These are phyloP conservation scores for Melieria crassipennis DNA, from an alignment of 2,888 invertebrate genomes.

Conservation along the genomic window DNA sequence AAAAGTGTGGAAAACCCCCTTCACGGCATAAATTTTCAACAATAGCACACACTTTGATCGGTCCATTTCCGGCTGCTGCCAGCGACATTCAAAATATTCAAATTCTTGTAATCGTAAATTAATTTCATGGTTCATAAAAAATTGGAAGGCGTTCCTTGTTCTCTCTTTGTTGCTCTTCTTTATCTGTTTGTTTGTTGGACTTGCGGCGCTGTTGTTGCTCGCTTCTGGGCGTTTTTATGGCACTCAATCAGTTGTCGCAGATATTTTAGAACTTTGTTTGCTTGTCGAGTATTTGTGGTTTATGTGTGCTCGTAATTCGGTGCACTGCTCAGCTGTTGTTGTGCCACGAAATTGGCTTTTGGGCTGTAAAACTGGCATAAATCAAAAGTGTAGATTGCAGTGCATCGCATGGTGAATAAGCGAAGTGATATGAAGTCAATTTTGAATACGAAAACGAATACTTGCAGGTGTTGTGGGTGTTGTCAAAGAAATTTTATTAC, in stretches of 20 bases:
- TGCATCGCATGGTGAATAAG: no score
- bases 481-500: no score
- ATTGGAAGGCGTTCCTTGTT: constrained; percentile 16
- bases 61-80: constrained; percentile 13
- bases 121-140: constrained; percentile 64
- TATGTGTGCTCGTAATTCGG: background rate
- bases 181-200: background rate
- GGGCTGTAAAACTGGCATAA: constrained; percentile 7
- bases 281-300: background rate
- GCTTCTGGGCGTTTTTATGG: constrained; percentile 11
- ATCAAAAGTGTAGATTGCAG: no score
- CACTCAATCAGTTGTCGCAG: constrained; percentile 28
- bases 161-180: background rate
- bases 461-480: no score
- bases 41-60: background rate
- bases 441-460: no score
- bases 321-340: constrained; percentile 15
- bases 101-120: constrained; percentile 63
- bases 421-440: no score
- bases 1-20: constrained; percentile 34
- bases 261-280: background rate
- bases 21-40: background rate
- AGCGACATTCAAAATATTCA: constrained; percentile 59
- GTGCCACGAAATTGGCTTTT: constrained; percentile 15
- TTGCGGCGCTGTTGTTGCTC: background rate